A percentile compares a stretch with the other conserved stretches of the same genome.
Evolutionary conservation across 2,797 vertebrate species (phyloP).

Genomic region (Gila robusta): DNA sequence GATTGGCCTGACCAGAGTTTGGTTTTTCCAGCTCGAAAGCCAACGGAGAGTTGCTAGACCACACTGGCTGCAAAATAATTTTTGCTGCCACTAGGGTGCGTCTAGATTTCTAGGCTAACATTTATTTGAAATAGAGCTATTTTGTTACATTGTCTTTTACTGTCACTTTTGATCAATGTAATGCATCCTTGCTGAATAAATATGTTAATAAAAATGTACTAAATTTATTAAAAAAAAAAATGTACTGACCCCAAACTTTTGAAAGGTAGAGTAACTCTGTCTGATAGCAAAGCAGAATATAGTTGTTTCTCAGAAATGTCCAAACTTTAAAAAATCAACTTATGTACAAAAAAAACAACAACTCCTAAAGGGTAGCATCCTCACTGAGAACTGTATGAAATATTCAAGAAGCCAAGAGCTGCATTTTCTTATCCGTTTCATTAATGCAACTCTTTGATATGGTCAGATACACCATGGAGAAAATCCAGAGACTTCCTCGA

Average conservation of each 20-base stretch:
- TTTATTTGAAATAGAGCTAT: too few relatives aligned
- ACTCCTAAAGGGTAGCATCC: slow-evolving; percentile 8
- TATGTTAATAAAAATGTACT: too few relatives aligned
- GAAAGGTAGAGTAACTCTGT: neutral
- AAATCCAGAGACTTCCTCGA: slow-evolving; percentile 1
- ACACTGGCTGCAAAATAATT: too few relatives aligned
- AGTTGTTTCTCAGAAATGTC: neutral
- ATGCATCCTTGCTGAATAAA: neutral
- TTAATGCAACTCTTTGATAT: slow-evolving; percentile 42
- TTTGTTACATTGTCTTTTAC: too few relatives aligned
- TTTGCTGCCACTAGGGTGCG: too few relatives aligned
- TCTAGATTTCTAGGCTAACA: too few relatives aligned
- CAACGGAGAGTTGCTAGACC: too few relatives aligned
- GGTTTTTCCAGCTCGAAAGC: too few relatives aligned
- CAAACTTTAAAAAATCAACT: neutral
- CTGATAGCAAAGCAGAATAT: neutral
- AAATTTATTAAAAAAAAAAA: neutral
- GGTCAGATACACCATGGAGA: slow-evolving; percentile 23
- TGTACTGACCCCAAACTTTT: too few relatives aligned
- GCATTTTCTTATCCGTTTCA: slow-evolving; percentile 17
- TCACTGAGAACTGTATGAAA: slow-evolving; percentile 15
- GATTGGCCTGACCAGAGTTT: too few relatives aligned
- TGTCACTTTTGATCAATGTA: too few relatives aligned
- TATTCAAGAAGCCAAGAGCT: slow-evolving; percentile 38
- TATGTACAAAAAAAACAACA: neutral